Conservation (phyloP, 2,797 vertebrate species). For the Siniperca obscura region DNA sequence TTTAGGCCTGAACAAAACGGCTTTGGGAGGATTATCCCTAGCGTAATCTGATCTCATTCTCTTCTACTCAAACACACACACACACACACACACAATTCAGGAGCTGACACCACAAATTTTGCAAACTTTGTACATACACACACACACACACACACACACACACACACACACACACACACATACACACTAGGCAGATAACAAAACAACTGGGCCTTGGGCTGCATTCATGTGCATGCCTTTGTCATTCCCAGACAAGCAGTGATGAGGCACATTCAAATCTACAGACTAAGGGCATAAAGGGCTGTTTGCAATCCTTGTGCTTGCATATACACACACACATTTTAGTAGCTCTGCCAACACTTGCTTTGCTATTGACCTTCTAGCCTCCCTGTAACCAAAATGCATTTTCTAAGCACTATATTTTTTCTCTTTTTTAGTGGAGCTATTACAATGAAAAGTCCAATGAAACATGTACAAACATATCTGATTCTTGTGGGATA, state of each 20-base stretch:
- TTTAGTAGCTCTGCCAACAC: conserved; percentile 1
- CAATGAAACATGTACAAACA: no score
- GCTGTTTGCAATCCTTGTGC: conserved; percentile 28
- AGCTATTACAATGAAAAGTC: neutral
- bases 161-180: conserved; percentile 25
- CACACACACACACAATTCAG: conserved; percentile 30
- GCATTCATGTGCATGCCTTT: conserved; percentile 58
- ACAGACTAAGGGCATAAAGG: conserved; percentile 14
- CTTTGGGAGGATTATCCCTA: conserved; percentile 84
- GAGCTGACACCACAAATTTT: conserved; percentile 58
- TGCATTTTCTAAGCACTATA: conserved; percentile 17
- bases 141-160: conserved; percentile 10
- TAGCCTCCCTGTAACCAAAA: conserved; percentile 21
- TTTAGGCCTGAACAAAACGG: conserved; percentile 85
- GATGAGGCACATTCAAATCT: conserved; percentile 48
- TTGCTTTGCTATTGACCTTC: conserved; percentile 12
- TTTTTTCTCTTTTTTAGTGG: neutral
- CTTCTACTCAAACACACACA: conserved; percentile 69
- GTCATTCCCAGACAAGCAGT: conserved; percentile 71
- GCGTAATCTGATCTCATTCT: conserved; percentile 84
- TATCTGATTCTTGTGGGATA: no score
- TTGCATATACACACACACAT: neutral
- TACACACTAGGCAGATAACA: conserved; percentile 56
- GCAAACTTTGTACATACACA: conserved; percentile 15
- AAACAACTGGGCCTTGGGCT: conserved; percentile 67